Base-by-base conservation (phyloP, 2,797 vertebrate genomes). In the Denticeps clupeoides region DNA sequence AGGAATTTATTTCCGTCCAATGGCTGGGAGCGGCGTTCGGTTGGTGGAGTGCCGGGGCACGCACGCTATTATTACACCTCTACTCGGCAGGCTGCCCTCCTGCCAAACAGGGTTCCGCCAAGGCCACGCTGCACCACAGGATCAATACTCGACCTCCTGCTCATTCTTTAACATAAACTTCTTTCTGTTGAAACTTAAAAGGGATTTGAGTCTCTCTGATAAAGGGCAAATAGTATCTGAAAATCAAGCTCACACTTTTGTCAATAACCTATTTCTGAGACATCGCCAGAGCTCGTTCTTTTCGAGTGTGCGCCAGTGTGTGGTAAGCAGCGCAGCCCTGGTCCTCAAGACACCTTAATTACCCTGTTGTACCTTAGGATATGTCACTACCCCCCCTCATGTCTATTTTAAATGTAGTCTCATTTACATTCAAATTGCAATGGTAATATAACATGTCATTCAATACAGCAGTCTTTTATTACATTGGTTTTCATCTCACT, bases 141-240 rank as follows among this genome's bases (percentile, higher is more conserved):
- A 83, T 83, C 81, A 75, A 83, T 83, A 82, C 77, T 74, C 74
- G 78, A 74, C 81, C 79, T 75, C 48, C 67, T 75, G 77, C 77
- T 80, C 77, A 71, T 83, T 78, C 75, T 78, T 82, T 82, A 82
- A 81, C 81, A 82, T 49, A 79, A 82, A n/a, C 77, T 78, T 77
- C 71, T 71, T 58, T 73, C 69, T 64, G 35, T 41, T 33, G 33
- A 27, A 27, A 69, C 72, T 75, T 75, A 67, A 83, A 79, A 79
- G 74, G 56, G 64, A 62, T 74, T 70, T 74, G 78, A 78, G 70
- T 69, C 76, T 79, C 63, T 64, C 59, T 74, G 75, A 73, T 73
- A 71, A 72, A 79, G 73, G 74, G 71, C 62, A 71, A 58, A 68
- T 69, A 79, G 71, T 62, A 68, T 77, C 76, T 69, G 64, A 74